phyloP scores from a whole-genome alignment of 1,140 invertebrate species.

The Cotesia chilonis region DNA sequence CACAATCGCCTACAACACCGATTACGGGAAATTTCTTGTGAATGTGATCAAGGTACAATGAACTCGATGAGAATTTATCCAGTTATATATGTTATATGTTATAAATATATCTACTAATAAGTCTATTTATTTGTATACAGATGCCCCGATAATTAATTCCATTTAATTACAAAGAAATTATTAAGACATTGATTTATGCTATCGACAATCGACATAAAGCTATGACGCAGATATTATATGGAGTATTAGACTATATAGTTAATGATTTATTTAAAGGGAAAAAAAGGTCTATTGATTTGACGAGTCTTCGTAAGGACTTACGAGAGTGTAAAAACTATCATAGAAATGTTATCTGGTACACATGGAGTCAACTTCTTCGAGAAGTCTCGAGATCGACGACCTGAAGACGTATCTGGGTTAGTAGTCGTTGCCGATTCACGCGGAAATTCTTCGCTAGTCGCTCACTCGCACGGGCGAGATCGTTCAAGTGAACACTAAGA shows the following conservation, averaged over 20 bases:
- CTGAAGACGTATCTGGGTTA: slow-evolving; percentile 65
- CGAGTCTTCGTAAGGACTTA: slow-evolving; percentile 7
- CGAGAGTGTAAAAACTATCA: slow-evolving; percentile 23
- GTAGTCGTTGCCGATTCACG: slow-evolving; percentile 65
- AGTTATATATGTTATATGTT: neutral
- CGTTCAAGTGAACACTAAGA: neutral
- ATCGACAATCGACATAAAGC: too few relatives aligned
- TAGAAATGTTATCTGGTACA: slow-evolving; percentile 41
- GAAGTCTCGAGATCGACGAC: slow-evolving; percentile 65
- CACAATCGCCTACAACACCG: slow-evolving; percentile 34
- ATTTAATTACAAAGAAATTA: too few relatives aligned
- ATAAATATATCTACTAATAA: neutral
- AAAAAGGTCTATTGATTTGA: too few relatives aligned
- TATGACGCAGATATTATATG: too few relatives aligned
- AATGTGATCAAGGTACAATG: slow-evolving; percentile 10
- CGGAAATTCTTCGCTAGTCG: slow-evolving; percentile 61
- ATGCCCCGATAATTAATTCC: too few relatives aligned
- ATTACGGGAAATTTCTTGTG: slow-evolving; percentile 15
- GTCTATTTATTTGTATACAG: neutral
- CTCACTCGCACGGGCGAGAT: slow-evolving; percentile 28
- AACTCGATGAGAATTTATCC: slow-evolving; percentile 9
- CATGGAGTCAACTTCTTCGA: slow-evolving; percentile 35
- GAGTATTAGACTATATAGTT: too few relatives aligned
- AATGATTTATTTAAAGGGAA: too few relatives aligned
- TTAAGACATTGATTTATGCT: neutral